Evolutionary conservation across 2,113 vertebrate species (phyloP), one percentile per base, ranked within the genome.

Genomic region (Calyptommatus sinebrachiatus): DNA sequence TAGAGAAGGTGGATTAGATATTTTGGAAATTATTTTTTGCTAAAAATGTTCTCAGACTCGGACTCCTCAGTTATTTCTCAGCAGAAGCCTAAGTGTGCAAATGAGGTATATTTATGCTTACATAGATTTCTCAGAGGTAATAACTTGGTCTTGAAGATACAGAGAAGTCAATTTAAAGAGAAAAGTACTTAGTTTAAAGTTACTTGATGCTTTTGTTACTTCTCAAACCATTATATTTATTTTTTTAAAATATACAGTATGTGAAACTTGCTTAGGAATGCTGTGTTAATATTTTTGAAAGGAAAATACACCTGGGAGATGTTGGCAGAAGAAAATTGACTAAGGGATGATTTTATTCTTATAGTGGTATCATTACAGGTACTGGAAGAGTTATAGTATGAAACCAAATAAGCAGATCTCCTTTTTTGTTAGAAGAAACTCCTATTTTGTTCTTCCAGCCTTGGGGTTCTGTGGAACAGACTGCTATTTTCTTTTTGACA

Each of bases 261-360:
- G 35, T 41, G 35, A 41, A 41, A 41, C 35, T 41, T 41, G 35
- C 66, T 31, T 7, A 8, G 89, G 85, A 90, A 93, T 94, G 89
- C 90, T 92, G 91, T 91, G 89, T 87, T 85, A 26, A 45, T 18
- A 9, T 60, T 4, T 45, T 11, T 9, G 22, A 24, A 60, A 60
- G 26, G n/a, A 26, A 45, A 4, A 26, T 21, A 35, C 6, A 73
- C 7, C 79, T 41, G 41, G 35, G 31, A 62, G 73, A 69, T 85
- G 79, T 90, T 86, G 84, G 84, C 81, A 80, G 83, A 41, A 76
- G 86, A 92, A 88, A 91, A n/a, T 79, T 84, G 53, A 85, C 83
- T 90, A 86, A 85, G 74, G 83, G 85, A 86, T 86, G 77, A 81
- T 85, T 90, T 74, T 92, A 85, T 74, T 84, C 71, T 78, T 68